Percentiles rank a stretch among this genome's conserved stretches.
Conservation (phyloP, 2,113 vertebrate genomes). For the Tragelaphus imberbis region DNA sequence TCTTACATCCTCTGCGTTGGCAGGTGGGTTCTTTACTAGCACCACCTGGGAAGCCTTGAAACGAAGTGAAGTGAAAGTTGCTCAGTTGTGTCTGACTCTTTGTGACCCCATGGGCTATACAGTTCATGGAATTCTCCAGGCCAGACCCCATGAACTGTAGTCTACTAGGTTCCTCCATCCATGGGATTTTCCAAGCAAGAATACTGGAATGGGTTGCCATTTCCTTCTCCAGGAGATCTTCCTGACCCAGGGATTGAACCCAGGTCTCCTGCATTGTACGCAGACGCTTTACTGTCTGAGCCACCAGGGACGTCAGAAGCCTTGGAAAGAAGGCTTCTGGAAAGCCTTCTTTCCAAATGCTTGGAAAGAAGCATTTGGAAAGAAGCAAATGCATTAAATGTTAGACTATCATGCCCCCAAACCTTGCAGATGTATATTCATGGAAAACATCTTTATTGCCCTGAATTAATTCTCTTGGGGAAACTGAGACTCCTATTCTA, state of each 20-base stretch:
- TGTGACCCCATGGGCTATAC: background rate
- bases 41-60: background rate
- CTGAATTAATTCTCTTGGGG: background rate
- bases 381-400: background rate
- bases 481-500: background rate
- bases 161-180: background rate
- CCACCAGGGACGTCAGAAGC: background rate
- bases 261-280: fast-evolving
- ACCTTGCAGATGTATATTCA: background rate
- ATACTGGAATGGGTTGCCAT: background rate
- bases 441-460: background rate
- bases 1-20: background rate
- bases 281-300: background rate
- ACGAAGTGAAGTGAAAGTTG: background rate
- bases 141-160: background rate
- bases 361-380: background rate
- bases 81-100: background rate
- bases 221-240: background rate
- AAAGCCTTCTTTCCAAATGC: too few relatives aligned
- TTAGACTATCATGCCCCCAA: background rate
- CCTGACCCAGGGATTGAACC: background rate
- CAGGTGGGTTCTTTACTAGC: background rate
- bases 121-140: background rate
- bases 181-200: background rate
- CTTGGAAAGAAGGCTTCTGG: background rate